Base-by-base conservation (phyloP, 2,888 invertebrate genomes). In the Frankliniella fusca region DNA sequence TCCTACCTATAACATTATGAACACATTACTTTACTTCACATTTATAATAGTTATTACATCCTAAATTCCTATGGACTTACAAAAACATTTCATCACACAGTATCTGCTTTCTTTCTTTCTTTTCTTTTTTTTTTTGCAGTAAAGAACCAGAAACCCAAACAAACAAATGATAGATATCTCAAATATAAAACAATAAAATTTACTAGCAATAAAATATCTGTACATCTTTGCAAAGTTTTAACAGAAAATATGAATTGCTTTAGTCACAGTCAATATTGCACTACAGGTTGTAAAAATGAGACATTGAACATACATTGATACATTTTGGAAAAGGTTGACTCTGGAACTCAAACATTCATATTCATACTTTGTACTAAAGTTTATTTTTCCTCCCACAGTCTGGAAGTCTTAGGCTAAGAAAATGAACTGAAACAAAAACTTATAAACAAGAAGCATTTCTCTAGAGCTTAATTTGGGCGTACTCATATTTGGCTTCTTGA, bases 1-100 rank as follows among this genome's bases (percentile, higher is more conserved):
- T 27, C 10, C 54, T 83, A 27, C 28, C 23, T n/a, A 76, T 15
- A 18, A 65, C 38, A 38, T 38, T 38, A 82, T 79, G 61, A 80
- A 49, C 48, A 79, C 80, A 48, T 15, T 79, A 27, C 76, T 38
- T 27, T 49, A 48, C 49, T 38, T 76, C 38, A 38, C 38, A 38
- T 50, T 80, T 80, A n/a, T 20, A 28, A 15, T 23, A 65, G 28
- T 70, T 50, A 10, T 48, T 48, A 80, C 2, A 15, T 15, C 48
- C 81, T 61, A 20, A 15, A 79, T 76, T 61, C 38, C 79, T 50
- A 81, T 70, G 38, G 23, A 8, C 27, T 76, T 27, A 76, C 27
- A 76, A 76, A n/a, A 27, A 76, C 27, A 12, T 11, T 23, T 27
- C 70, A 80, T 80, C 48, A 80, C 48, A 80, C 50, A 49, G 50